Base-by-base conservation (phyloP, 53 echinoderm and acorn worm species). In the Holothuria leucospilota region DNA sequence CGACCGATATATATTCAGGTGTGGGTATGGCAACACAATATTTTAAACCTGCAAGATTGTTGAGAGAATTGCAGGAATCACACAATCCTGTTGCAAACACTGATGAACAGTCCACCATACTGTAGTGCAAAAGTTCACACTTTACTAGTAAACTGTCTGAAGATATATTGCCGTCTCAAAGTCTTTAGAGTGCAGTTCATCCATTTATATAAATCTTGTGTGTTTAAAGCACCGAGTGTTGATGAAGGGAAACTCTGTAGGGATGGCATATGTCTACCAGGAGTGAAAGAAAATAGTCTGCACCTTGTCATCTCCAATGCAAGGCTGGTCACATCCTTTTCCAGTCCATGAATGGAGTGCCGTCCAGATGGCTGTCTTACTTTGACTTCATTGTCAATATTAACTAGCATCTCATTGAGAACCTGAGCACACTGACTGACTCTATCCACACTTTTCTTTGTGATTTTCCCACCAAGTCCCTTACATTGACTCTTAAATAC, bases 211-310 rank as follows among this genome's bases (percentile, higher is more conserved):
- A 92, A 66, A 18, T 89, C 92, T 7, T 82, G 27, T 29, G 69
- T 20, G 8, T 82, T 73, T 0, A 92, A 16, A 30, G 27, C 28
- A 4, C 56, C 63, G 8, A 89, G 67, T 15, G 68, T 79, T 58
- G 68, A 81, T n/a, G 52, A 34, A n/a, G 92, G 92, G n/a, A 91
- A 91, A 28, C 88, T 78, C 40, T 86, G 92, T 21, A 86, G 89
- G 29, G 56, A 34, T 21, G 60, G 52, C 70, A 89, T 89, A 23
- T 60, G 58, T 67, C 92, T 62, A 46, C 92, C 92, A 39, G 86
- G 86, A 41, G 30, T n/a, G 20, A 39, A 29, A 16, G 30, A 60
- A 84, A 87, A 93, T 25, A 90, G 39, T 16, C 51, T 81, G 5
- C 86, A 87, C 5, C 77, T 42, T 21, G 85, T 78, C 39, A 89